phyloP scores from a whole-genome alignment of 2,888 invertebrate genomes.

The Acrobasis repandana region DNA sequence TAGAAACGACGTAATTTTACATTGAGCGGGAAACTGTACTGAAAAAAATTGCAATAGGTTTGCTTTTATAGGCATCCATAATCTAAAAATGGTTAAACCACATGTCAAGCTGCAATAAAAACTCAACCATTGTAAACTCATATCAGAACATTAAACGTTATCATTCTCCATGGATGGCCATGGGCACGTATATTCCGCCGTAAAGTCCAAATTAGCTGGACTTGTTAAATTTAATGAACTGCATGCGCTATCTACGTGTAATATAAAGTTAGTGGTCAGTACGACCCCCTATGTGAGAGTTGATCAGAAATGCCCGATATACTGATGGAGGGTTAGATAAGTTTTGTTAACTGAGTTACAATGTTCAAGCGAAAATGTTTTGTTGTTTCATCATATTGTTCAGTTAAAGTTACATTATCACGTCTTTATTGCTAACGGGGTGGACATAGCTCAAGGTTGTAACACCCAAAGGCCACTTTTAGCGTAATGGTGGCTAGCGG shows the following conservation, averaged over 20 bases:
- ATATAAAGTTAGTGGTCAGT: background rate
- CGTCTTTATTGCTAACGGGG: too few relatives aligned
- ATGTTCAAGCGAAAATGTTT: background rate
- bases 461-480: too few relatives aligned
- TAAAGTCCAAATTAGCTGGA: constrained; percentile 4
- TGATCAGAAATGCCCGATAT: too few relatives aligned
- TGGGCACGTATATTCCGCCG: background rate
- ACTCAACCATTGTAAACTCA: background rate
- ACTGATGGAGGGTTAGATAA: background rate
- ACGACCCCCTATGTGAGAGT: background rate
- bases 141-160: background rate
- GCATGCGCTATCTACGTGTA: background rate
- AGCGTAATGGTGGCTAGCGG: too few relatives aligned
- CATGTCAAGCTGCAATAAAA: background rate
- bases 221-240: constrained; percentile 5
- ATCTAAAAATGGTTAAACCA: background rate
- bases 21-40: too few relatives aligned
- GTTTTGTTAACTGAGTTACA: background rate
- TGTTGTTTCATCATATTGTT: background rate
- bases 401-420: too few relatives aligned
- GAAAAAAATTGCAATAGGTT: too few relatives aligned
- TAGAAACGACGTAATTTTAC: too few relatives aligned
- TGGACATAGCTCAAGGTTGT: too few relatives aligned
- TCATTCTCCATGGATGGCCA: constrained; percentile 5
- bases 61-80: background rate